Conservation (phyloP, 1,140 invertebrate species). For the Aphelenchoides besseyi region DNA sequence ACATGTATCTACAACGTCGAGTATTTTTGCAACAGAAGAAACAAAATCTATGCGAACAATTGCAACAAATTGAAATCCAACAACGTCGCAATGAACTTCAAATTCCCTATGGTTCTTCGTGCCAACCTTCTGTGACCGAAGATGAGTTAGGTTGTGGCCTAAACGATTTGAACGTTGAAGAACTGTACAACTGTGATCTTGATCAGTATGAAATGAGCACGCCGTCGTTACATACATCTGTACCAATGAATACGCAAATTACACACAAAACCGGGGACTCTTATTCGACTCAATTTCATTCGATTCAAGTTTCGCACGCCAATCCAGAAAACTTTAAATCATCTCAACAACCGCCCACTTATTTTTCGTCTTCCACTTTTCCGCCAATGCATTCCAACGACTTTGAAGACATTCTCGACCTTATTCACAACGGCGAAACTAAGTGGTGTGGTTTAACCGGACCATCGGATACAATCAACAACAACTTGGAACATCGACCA, state of each 20-base stretch:
- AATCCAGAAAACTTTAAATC: background rate
- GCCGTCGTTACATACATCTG: background rate
- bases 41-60: conserved; percentile 11
- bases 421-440: conserved; percentile 16
- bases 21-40: conserved; percentile 7
- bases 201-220: conserved; percentile 2
- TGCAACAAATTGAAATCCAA: conserved; percentile 18
- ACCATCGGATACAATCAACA: background rate
- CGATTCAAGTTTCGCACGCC: background rate
- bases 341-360: background rate
- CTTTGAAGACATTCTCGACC: conserved; percentile 22
- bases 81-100: conserved; percentile 5
- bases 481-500: background rate
- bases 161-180: conserved; percentile 9
- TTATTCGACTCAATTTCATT: background rate
- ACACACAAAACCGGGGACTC: background rate
- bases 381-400: background rate
- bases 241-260: background rate
- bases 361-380: background rate
- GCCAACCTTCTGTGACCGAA: background rate
- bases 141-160: background rate
- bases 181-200: conserved; percentile 8
- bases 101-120: background rate
- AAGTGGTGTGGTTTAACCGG: background rate
- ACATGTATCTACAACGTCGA: background rate